These are phyloP conservation scores for Cryptotis parvus DNA, from an alignment of 2,113 vertebrate genomes.

Conservation along the genomic window DNA sequence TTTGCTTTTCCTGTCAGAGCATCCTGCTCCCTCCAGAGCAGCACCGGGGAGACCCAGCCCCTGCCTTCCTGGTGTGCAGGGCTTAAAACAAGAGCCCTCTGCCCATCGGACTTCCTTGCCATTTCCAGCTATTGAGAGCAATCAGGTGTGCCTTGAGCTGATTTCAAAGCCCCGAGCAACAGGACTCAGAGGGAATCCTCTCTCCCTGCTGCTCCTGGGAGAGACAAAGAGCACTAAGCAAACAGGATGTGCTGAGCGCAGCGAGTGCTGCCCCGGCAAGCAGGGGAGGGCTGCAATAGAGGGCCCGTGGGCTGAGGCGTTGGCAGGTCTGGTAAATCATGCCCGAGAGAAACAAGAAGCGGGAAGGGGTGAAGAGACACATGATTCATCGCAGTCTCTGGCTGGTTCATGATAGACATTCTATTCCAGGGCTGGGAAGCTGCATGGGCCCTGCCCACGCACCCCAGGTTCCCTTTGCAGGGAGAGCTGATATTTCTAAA, in stretches of 20 bases:
- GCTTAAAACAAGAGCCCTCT: constrained; percentile 86
- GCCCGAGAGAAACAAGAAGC: constrained; percentile 5
- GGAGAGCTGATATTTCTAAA: constrained; percentile 1
- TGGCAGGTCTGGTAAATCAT: not conserved
- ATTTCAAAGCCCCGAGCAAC: constrained; percentile 86
- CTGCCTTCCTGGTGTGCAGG: constrained; percentile 85
- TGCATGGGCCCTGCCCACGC: not conserved
- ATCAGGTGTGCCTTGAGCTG: constrained; percentile 84
- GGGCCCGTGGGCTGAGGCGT: constrained; percentile 42
- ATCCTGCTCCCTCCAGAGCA: constrained; percentile 85
- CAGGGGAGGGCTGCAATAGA: constrained; percentile 70
- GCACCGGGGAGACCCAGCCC: constrained; percentile 83
- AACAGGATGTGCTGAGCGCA: constrained; percentile 86
- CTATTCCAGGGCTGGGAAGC: not conserved
- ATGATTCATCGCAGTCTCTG: not conserved
- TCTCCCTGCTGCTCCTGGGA: constrained; percentile 69
- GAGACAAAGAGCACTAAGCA: constrained; percentile 86
- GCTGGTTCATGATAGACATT: not conserved
- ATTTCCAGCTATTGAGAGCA: constrained; percentile 89
- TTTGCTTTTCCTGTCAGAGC: constrained; percentile 86
- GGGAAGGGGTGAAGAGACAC: not conserved
- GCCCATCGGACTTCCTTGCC: constrained; percentile 89
- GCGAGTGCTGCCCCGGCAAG: constrained; percentile 65
- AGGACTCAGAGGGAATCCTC: constrained; percentile 83
- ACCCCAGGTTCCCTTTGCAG: not conserved